These are phyloP conservation scores for Xyliphius kryptos DNA, from an alignment of 2,113 vertebrate species.

Conservation along the genomic window DNA sequence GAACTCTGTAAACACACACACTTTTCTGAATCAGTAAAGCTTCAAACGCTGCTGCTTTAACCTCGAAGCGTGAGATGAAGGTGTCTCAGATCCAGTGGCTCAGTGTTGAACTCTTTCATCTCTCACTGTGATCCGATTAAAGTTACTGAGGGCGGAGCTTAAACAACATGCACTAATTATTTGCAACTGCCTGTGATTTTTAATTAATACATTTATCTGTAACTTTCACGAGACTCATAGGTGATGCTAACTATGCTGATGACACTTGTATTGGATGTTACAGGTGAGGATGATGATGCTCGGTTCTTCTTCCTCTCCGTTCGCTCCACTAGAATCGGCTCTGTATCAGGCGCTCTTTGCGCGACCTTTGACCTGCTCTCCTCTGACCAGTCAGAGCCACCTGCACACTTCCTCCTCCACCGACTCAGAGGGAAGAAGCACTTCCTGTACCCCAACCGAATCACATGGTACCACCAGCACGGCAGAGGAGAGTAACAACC, in stretches of 20 bases:
- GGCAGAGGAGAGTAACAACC: neutral
- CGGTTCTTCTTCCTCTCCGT: slow-evolving; percentile 59
- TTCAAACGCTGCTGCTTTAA: too few species aligned
- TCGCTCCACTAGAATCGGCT: slow-evolving; percentile 68
- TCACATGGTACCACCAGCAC: neutral
- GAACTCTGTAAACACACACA: neutral
- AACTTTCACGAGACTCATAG: too few species aligned
- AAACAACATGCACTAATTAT: too few species aligned
- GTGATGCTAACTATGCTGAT: neutral
- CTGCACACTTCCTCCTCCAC: neutral
- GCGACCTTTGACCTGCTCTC: slow-evolving; percentile 49
- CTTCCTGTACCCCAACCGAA: neutral
- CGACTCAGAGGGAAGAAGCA: slow-evolving; percentile 1
- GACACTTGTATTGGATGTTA: neutral
- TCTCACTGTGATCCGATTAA: too few species aligned
- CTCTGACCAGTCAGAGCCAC: slow-evolving; percentile 50
- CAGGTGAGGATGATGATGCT: slow-evolving; percentile 82
- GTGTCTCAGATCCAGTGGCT: too few species aligned
- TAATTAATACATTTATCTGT: too few species aligned
- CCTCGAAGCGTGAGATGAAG: too few species aligned
- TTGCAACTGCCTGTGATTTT: too few species aligned
- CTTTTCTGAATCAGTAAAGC: neutral
- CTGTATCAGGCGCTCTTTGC: slow-evolving; percentile 73
- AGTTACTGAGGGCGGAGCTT: too few species aligned
- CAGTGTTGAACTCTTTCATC: too few species aligned